Base-by-base conservation (phyloP, 2,797 vertebrate genomes). In the Cygnus olor region DNA sequence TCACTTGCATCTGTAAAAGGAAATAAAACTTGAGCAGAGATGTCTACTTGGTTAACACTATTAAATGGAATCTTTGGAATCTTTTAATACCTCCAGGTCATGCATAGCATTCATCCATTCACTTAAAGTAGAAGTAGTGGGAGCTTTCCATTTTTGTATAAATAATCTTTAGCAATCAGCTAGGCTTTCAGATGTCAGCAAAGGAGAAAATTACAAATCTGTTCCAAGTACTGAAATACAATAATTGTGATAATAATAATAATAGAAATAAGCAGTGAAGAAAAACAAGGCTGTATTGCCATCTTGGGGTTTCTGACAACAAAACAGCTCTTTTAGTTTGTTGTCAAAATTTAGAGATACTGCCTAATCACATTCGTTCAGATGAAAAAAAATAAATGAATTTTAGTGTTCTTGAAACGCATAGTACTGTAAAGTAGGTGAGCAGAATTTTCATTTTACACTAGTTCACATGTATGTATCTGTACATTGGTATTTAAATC, bases 301-400 rank as follows among this genome's bases (percentile, higher is more conserved):
- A 96, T 94, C 95, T 96, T 96, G 95, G 96, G 95, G 91, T 91
- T 93, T 91, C 60, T 95, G 40, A 64, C 64, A 89, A 96, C 95
- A 96, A 93, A 93, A 92, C 95, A 97, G 64, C 70, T 77, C 61
- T 84, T 83, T 54, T 11, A 65, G 20, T 68, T 88, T 74, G 9
- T 42, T 85, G 49, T 58, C n/a, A 40, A 79, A 76, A 92, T 76
- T 54, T 65, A 87, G 18, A 32, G 4, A 36, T 40, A 9, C 7
- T 51, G 44, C 63, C 51, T 79, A 70, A 36, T 28, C 27, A 11
- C 21, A 36, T 56, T 80, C 11, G 58, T 11, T 60, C 34, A 45
- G 11, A 24, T 14, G 11, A 38, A 53, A 76, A 36, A 9, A 16
- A 21, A 45, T 18, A 18, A 21, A 45, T 20, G n/a, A 38, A 64